Evolutionary conservation across 2,888 invertebrate species (phyloP).

Genomic region (Lasiommata megera): DNA sequence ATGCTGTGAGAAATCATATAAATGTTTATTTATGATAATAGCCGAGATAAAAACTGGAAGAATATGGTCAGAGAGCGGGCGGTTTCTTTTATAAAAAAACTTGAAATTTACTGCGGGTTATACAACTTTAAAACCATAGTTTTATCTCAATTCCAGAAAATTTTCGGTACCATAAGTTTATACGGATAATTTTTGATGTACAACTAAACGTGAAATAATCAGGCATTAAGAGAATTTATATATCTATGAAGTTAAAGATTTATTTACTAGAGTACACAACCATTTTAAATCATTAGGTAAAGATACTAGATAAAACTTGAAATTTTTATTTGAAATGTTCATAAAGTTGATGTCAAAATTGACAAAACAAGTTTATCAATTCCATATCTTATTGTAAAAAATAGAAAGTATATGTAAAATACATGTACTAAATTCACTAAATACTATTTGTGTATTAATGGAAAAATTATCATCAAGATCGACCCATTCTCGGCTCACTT

Average conservation of each 20-base stretch:
- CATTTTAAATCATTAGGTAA: neutral
- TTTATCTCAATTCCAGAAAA: constrained; percentile 1
- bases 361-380: too few relatives aligned
- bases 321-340: too few relatives aligned
- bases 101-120: constrained; percentile 8
- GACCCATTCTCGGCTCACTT: too few relatives aligned
- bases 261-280: neutral
- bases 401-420: too few relatives aligned
- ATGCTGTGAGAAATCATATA: constrained; percentile 37
- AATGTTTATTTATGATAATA: constrained; percentile 50
- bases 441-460: too few relatives aligned
- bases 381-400: too few relatives aligned
- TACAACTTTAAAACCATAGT: constrained; percentile 1
- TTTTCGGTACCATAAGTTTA: neutral
- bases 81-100: constrained; percentile 7
- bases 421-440: too few relatives aligned
- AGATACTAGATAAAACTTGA: too few relatives aligned
- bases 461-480: too few relatives aligned
- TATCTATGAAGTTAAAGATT: neutral
- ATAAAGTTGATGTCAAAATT: too few relatives aligned
- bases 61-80: neutral
- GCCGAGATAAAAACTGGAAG: constrained; percentile 10
- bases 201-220: neutral
- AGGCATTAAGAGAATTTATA: neutral
- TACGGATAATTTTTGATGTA: neutral